These are phyloP conservation scores for Brachylomia viminalis DNA, from an alignment of 2,888 invertebrate genomes.

Conservation along the genomic window DNA sequence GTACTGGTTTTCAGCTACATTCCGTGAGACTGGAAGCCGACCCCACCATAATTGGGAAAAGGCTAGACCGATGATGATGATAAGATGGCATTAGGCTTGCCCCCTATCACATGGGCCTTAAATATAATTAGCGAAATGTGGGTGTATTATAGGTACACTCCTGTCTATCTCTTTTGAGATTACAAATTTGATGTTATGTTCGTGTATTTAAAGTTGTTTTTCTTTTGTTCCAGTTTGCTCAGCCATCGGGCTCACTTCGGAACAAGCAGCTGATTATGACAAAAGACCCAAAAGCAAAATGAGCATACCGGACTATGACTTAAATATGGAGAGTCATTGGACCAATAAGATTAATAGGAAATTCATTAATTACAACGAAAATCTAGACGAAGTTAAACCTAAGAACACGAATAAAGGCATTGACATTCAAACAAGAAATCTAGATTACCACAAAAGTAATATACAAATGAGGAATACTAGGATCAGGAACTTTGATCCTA, in stretches of 20 bases:
- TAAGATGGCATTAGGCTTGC: too few species aligned
- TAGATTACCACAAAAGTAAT: conserved; percentile 68
- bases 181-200: background rate
- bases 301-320: conserved; percentile 54
- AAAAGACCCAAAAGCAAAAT: conserved; percentile 58
- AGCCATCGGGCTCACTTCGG: conserved; percentile 75
- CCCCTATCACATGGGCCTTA: too few species aligned
- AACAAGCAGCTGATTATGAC: conserved; percentile 81
- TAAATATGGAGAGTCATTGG: conserved; percentile 67
- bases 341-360: conserved; percentile 67
- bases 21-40: too few species aligned
- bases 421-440: conserved; percentile 60
- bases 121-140: too few species aligned
- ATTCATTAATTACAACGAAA: conserved; percentile 51
- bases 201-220: conserved; percentile 4
- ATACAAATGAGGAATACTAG: conserved; percentile 50
- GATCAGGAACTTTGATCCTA: conserved; percentile 65
- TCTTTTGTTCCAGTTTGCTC: conserved; percentile 83
- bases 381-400: conserved; percentile 42
- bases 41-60: too few species aligned
- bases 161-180: background rate
- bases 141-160: too few species aligned
- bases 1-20: too few species aligned
- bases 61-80: too few species aligned
- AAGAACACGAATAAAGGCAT: conserved; percentile 34